These are phyloP conservation scores for Hybos culiciformis DNA, from an alignment of 2,888 invertebrate species.

Conservation along the genomic window DNA sequence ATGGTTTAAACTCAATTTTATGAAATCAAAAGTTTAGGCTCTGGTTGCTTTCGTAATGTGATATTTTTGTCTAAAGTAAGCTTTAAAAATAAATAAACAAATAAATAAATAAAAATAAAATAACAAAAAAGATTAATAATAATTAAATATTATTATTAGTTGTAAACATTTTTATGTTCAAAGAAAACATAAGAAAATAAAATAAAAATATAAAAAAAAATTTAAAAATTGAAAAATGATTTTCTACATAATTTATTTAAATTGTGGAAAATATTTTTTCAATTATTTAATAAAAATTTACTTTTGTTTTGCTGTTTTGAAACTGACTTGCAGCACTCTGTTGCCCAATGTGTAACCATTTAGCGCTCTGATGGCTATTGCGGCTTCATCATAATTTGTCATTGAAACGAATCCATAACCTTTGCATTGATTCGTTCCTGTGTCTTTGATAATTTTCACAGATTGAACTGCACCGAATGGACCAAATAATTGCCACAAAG, in stretches of 20 bases:
- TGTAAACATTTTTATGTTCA: neutral
- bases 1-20: no score
- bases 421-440: slow-evolving; percentile 93
- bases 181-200: neutral
- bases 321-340: slow-evolving; percentile 93
- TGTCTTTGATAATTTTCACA: slow-evolving; percentile 93
- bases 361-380: slow-evolving; percentile 88
- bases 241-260: neutral
- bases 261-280: neutral
- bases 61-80: no score
- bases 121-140: neutral
- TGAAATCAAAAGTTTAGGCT: no score
- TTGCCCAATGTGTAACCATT: slow-evolving; percentile 93
- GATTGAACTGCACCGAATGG: slow-evolving; percentile 51
- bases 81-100: no score
- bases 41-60: no score
- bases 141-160: neutral
- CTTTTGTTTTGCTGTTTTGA: slow-evolving; percentile 80
- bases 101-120: no score
- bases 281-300: slow-evolving; percentile 18
- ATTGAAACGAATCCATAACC: slow-evolving; percentile 97
- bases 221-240: neutral
- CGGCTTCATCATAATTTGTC: slow-evolving; percentile 96
- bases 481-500: slow-evolving; percentile 91
- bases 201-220: neutral